Evolutionary conservation across 2,797 vertebrate species (phyloP), one percentile per base, ranked within the genome.

Genomic region (Furcifer pardalis): DNA sequence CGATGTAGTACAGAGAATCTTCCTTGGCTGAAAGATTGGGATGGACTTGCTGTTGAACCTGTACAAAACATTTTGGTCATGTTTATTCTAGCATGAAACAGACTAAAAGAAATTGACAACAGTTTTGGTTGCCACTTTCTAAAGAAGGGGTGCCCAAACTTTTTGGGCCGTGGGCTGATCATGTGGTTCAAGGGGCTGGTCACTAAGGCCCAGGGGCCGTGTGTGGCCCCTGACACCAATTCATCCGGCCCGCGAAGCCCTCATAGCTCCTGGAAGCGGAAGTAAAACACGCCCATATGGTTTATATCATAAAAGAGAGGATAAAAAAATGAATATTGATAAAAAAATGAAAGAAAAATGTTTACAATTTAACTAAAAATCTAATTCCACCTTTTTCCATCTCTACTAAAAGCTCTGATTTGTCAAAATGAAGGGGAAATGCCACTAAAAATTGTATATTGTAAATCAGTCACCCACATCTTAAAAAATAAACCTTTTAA

Each of bases 11-110:
- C 62, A 99, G 97, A 72, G 98, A 99, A 75, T 99, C 98, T 95
- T 99, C 98, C 95, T 98, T 99, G 52, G 98, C 98, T 30, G 96
- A 95, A 66, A 99, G 98, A 95, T 96, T 98, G 49, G 98, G 98
- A 90, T 99, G 98, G 82, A 99, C 98, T 96, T 99, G 98, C 86
- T 98, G 96, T 94, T 99, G 98, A 89, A 99, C 98, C 98, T 99
- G 96, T 5, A 79, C 85, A 77, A 90, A 90, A 21, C 17, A 60
- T 23, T n/a, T 82, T 83, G 15, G 87, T 19, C 52, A 56, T 79
- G 81, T 87, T 3, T 52, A 30, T 1, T 75, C 1, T 35, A 72
- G 15, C 69, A 74, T 13, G 80, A 60, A 52, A 81, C 21, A 79
- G 73, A 0, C 0, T 76, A 62, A 52, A 52, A 71, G 42, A 62